These are phyloP conservation scores for Oceanodroma leucorhoa DNA, from an alignment of 2,797 vertebrate genomes.

Conservation along the genomic window DNA sequence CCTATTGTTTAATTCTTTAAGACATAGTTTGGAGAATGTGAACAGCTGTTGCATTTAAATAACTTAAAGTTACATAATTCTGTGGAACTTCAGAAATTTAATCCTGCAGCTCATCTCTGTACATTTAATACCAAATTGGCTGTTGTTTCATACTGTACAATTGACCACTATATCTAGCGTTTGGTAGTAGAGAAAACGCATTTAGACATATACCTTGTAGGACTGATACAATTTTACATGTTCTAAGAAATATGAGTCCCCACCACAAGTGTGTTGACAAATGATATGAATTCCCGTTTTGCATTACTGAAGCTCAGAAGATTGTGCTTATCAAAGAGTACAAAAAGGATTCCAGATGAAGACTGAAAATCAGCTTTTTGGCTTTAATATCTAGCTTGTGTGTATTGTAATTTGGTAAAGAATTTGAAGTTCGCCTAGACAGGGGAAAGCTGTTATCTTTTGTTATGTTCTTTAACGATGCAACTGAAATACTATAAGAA, in stretches of 20 bases:
- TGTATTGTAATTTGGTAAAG: not conserved
- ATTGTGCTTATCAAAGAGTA: not conserved
- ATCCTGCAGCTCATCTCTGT: not conserved
- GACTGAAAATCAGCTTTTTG: not conserved
- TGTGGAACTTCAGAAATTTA: not conserved
- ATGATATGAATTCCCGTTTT: not conserved
- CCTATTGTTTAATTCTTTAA: not conserved
- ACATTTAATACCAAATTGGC: not conserved
- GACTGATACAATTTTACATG: not conserved
- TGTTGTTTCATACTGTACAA: not conserved
- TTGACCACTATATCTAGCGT: not conserved
- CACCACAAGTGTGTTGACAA: not conserved
- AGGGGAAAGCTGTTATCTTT: not conserved
- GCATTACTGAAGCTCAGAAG: not conserved
- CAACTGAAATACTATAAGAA: not conserved
- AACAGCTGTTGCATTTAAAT: not conserved
- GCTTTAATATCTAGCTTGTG: not conserved
- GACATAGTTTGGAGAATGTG: not conserved
- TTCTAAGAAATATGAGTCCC: not conserved
- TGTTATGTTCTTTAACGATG: not conserved
- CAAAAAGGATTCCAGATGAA: not conserved
- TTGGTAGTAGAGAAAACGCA: not conserved
- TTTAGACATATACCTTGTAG: not conserved
- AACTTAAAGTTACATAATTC: not conserved
- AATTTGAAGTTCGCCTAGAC: not conserved